A percentile compares a stretch with the other conserved stretches of the same genome.
These are phyloP conservation scores for Ctenomys sociabilis DNA, from an alignment of 2,113 vertebrate species.

Conservation along the genomic window DNA sequence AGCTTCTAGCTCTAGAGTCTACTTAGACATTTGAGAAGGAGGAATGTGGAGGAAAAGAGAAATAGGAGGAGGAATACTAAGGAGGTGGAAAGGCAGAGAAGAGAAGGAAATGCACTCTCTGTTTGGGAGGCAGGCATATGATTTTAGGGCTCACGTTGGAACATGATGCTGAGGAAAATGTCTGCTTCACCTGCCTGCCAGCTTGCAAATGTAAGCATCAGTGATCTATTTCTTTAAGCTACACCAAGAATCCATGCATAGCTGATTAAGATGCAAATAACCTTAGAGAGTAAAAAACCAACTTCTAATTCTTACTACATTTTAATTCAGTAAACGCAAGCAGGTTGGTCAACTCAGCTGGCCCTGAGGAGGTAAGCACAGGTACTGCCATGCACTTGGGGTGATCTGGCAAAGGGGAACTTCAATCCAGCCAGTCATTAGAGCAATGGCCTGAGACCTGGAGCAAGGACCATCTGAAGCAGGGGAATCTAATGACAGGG, in stretches of 20 bases:
- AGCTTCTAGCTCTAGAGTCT: neutral
- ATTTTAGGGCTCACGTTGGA: neutral
- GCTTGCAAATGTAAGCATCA: neutral
- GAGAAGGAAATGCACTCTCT: neutral
- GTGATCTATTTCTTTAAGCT: neutral
- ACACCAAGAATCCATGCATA: neutral
- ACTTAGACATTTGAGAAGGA: neutral
- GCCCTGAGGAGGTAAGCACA: neutral
- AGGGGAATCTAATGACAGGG: neutral
- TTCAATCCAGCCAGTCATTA: neutral
- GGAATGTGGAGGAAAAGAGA: neutral
- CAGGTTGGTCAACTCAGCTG: conserved; percentile 12
- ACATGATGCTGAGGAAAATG: neutral
- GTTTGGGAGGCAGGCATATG: neutral
- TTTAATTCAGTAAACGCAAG: conserved; percentile 47
- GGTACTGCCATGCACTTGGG: neutral
- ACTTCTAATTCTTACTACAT: conserved; percentile 16
- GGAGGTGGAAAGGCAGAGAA: neutral
- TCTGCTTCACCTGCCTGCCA: neutral
- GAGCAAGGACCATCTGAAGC: neutral
- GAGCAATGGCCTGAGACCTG: neutral
- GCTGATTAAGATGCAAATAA: conserved; percentile 50
- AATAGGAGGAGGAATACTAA: neutral
- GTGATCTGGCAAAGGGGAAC: neutral
- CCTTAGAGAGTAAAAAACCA: conserved; percentile 42